phyloP scores from a whole-genome alignment of 2,888 invertebrate genomes.

The Hypomecis atomaria region DNA sequence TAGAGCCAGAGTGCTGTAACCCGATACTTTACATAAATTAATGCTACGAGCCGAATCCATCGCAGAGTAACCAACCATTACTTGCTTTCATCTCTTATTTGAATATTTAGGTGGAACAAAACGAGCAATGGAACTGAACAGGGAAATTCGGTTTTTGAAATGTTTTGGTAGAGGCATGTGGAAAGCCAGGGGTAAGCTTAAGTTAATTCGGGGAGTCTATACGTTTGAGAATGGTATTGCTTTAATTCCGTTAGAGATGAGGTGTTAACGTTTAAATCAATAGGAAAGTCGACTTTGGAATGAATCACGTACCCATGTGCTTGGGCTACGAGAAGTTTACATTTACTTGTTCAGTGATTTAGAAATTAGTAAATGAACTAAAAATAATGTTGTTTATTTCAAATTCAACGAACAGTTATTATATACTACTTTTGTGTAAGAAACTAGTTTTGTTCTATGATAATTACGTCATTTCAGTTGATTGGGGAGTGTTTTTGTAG shows the following conservation, averaged over 20 bases:
- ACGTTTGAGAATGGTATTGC: slow-evolving; percentile 26
- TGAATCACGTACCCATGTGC: neutral
- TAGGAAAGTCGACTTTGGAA: neutral
- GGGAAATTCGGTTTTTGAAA: slow-evolving; percentile 58
- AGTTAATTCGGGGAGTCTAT: slow-evolving; percentile 51
- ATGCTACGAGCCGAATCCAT: slow-evolving; percentile 64
- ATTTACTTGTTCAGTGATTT: too few relatives aligned
- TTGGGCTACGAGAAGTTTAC: neutral
- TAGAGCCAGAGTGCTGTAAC: slow-evolving; percentile 72
- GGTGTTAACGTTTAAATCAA: slow-evolving; percentile 24
- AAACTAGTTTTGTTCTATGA: too few relatives aligned
- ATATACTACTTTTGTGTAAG: too few relatives aligned
- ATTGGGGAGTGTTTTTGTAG: too few relatives aligned
- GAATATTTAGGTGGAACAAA: slow-evolving; percentile 73
- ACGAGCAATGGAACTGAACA: slow-evolving; percentile 58
- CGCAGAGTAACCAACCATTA: slow-evolving; percentile 75
- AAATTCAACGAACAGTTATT: too few relatives aligned
- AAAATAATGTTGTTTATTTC: too few relatives aligned
- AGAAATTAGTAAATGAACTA: too few relatives aligned
- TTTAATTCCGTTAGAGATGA: slow-evolving; percentile 23
- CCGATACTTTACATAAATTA: slow-evolving; percentile 78
- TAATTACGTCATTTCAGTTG: too few relatives aligned
- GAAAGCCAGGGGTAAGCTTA: slow-evolving; percentile 53
- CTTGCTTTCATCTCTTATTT: slow-evolving; percentile 70
- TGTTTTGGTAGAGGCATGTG: slow-evolving; percentile 55